Evolutionary conservation across 1,140 invertebrate species (phyloP).

Genomic region (Tetragonula clypearis): DNA sequence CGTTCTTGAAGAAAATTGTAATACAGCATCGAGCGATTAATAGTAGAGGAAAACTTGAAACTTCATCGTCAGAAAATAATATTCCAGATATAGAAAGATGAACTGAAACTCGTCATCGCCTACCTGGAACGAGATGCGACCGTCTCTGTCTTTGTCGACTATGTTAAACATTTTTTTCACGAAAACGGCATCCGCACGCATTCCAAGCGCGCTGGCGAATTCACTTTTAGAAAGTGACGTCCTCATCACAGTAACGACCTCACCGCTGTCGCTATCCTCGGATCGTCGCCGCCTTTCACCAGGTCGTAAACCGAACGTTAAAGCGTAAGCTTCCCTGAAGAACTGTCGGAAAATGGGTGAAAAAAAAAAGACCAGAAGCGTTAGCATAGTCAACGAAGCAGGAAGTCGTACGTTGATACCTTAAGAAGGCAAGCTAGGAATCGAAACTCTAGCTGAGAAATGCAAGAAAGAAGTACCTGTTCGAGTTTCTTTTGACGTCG

Average conservation of each 20-base stretch:
- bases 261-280: constrained; percentile 89
- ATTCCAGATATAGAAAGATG: not conserved
- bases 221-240: constrained; percentile 96
- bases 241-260: constrained; percentile 95
- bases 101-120: not conserved
- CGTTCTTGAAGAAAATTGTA: too few species aligned
- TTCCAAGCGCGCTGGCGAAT: constrained; percentile 98
- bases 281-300: constrained; percentile 87
- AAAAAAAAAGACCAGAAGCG: not conserved
- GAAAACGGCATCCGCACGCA: constrained; percentile 98
- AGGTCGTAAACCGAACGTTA: constrained; percentile 93
- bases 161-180: constrained; percentile 99
- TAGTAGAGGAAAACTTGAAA: too few species aligned
- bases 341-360: constrained; percentile 85
- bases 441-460: not conserved
- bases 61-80: too few species aligned
- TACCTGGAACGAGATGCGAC: constrained; percentile 96
- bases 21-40: not conserved
- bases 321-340: constrained; percentile 98
- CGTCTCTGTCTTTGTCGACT: constrained; percentile 97
- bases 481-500: constrained; percentile 96
- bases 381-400: not conserved
- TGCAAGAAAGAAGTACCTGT: constrained; percentile 77
- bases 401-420: not conserved
- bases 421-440: not conserved